phyloP scores from a whole-genome alignment of 2,797 vertebrate genomes.

The Anas capensis region DNA sequence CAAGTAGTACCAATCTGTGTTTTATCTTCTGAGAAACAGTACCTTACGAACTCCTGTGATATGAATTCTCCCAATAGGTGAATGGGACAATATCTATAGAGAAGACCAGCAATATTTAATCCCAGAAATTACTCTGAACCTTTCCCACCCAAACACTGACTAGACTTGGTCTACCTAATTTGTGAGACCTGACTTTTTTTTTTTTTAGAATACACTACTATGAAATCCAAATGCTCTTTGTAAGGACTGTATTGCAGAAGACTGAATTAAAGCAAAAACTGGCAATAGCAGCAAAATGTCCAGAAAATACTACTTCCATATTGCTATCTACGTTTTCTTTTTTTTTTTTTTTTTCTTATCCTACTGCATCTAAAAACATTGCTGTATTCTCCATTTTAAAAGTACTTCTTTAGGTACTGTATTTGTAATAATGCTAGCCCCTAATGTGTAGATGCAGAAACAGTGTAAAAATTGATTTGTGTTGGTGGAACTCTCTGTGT shows the following conservation, averaged over 20 bases:
- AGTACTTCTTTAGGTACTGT: rapidly evolving
- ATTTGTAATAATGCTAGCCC: background rate
- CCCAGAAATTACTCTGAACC: background rate
- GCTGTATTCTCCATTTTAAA: background rate
- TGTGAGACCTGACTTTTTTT: background rate
- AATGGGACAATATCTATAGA: background rate
- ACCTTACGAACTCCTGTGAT: background rate
- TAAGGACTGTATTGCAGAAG: background rate
- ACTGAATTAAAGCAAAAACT: background rate
- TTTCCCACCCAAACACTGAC: background rate
- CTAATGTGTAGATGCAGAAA: background rate
- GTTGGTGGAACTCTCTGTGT: background rate
- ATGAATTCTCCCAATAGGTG: background rate
- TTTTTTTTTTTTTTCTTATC: background rate
- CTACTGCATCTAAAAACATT: background rate
- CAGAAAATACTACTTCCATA: background rate
- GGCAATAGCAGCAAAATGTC: background rate
- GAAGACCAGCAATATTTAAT: background rate
- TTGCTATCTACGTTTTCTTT: background rate
- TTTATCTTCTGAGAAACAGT: background rate
- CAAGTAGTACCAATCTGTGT: background rate
- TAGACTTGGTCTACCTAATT: background rate
- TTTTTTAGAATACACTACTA: background rate
- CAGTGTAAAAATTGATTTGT: background rate
- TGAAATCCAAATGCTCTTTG: background rate